Conservation (phyloP, 2,797 vertebrate species). For the Muraenolepis orangiensis region DNA sequence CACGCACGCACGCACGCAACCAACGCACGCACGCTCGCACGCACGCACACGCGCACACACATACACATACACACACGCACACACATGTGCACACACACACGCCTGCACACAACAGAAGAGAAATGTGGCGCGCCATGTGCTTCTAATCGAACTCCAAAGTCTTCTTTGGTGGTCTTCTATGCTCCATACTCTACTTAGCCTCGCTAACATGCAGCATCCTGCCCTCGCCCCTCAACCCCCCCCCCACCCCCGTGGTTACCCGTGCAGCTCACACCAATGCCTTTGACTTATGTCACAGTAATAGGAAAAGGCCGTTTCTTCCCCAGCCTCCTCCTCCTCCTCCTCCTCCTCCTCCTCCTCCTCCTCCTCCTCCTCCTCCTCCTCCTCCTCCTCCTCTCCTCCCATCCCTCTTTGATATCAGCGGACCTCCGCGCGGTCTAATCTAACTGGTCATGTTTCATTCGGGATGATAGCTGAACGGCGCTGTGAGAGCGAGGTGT, state of each 20-base stretch:
- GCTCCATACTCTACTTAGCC: slow-evolving; percentile 13
- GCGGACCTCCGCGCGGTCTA: neutral
- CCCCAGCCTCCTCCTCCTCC: neutral
- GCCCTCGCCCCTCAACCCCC: neutral
- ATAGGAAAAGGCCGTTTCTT: neutral
- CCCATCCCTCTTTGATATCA: neutral
- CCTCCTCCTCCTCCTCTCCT: too few species aligned
- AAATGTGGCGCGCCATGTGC: slow-evolving; percentile 54
- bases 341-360: neutral
- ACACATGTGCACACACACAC: neutral
- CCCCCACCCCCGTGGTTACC: neutral
- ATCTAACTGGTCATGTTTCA: neutral
- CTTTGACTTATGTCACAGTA: slow-evolving; percentile 1
- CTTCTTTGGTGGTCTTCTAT: slow-evolving; percentile 50
- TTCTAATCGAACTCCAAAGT: slow-evolving; percentile 48
- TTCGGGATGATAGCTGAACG: neutral
- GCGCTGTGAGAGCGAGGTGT: neutral
- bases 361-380: neutral
- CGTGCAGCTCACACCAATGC: neutral
- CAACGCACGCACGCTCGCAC: neutral
- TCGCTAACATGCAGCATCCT: slow-evolving; percentile 16
- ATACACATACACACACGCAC: neutral
- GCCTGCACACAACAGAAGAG: slow-evolving; percentile 4
- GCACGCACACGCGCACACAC: slow-evolving; percentile 7
- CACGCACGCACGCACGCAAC: slow-evolving; percentile 5